Evolutionary conservation across 2,888 invertebrate genomes (phyloP), one percentile per base, ranked within the genome.

Genomic region (Volucella zonaria): DNA sequence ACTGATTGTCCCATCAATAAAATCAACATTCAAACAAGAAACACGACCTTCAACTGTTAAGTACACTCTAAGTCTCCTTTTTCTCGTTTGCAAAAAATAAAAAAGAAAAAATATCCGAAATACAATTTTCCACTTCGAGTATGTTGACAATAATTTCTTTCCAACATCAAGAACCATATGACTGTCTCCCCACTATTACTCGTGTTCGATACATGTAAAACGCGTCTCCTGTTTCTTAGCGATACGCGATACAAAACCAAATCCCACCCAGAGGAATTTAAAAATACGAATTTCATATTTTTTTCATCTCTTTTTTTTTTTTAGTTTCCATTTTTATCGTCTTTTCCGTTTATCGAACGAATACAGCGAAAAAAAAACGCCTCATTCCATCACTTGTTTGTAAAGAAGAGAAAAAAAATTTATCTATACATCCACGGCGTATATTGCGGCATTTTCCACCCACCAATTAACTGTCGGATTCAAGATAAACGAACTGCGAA

Each of bases 381-480:
- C 66, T 61, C 56, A 10, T 31, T 61, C 74, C 61, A 61, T 67
- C 80, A 80, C 61, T 78, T 54, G 51, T 67, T 61, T 49, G 31
- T 12, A 10, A 10, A 11, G n/a, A 47, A 38, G 2, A 12, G 23
- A 49, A 42, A 76, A 77, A 23, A 61, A 52, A 43, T 8, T 18
- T 75, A 62, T 62, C 56, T 45, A 73, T 45, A 73, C 31, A 61
- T 51, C n/a, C 23, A 23, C 54, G 4, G n/a, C 15, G 23, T 10
- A 59, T 14, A 71, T 23, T 61, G 73, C 40, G 40, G 64, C 14
- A 68, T 71, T 71, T 54, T 66, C 68, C 82, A 67, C 82, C 68
- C 78, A 79, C 73, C 56, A 78, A 68, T 68, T 79, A 58, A 70
- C 56, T 62, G 73, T 62, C 78, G 54, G 52, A 70, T 64, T 70